Base-by-base conservation (phyloP, 2,113 vertebrate species). In the Podocnemis expansa region DNA sequence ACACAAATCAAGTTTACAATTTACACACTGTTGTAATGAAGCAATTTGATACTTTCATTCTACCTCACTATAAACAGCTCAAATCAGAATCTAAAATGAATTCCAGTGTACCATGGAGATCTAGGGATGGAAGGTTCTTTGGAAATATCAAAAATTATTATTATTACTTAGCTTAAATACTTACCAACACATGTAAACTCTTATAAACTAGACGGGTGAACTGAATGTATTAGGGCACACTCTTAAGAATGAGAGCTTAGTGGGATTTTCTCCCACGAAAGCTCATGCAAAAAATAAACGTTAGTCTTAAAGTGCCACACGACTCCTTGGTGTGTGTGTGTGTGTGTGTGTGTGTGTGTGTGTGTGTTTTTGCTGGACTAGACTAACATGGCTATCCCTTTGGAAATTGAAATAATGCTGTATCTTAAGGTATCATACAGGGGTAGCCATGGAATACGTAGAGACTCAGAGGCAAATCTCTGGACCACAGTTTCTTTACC, bases 151-250 rank as follows among this genome's bases (percentile, higher is more conserved):
- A 88, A 45, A 47, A n/a, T n/a, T 55, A 63, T 8, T 45, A 13
- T 19, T 47, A 78, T 2, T 4, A 51, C 55, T 85, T 89, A 55
- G 31, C 52, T 86, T 63, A 56, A 1, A 49, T 47, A 60, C 1
- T 8, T 78, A 83, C n/a, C 4, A 81, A 27, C 25, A 45, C 45
- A 45, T 6, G n/a, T 38, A 70, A 38, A 38, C 21, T 70, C 43
- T 76, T 45, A 29, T 76, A 25, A 25, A 76, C 43, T 76, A n/a
- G 82, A 34, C 27, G 34, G 8, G 3, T 5, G 9, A 90, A 38
- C 0, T 49, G 5, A 2, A 21, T 58, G 4, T 1, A 5, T 54
- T 12, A 67, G 8, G 49, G 83, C 13, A 4, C 6, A n/a, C 13
- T 81, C 5, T 67, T 41, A 55, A 55, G 29, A 70, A 38, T 0